A percentile compares a stretch with the other conserved stretches of the same genome.
Conservation (phyloP, 30 jellyfish, hydroid and myxozoan genomes). For the Pelagia noctiluca region DNA sequence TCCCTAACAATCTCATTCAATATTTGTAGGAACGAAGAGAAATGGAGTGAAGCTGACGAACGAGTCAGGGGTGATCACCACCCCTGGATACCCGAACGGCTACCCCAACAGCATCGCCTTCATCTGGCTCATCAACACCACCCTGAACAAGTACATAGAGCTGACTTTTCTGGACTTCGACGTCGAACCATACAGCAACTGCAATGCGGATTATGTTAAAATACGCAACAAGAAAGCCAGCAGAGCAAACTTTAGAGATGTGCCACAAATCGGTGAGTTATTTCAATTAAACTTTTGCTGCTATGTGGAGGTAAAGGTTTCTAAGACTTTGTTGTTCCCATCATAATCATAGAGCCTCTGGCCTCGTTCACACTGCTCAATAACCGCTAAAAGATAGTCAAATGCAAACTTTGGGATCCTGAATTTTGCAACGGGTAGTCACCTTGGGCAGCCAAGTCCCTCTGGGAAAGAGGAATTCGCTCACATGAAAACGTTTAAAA, state of each 20-base stretch:
- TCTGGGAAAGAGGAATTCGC: no score
- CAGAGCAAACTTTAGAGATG: constrained; percentile 55
- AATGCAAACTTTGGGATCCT: no score
- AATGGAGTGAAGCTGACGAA: constrained; percentile 57
- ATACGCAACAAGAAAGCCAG: constrained; percentile 65
- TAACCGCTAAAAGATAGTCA: no score
- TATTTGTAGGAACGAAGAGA: constrained; percentile 52
- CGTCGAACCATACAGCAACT: constrained; percentile 82
- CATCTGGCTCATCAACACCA: constrained; percentile 91
- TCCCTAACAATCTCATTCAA: no score
- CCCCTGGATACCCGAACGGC: constrained; percentile 84
- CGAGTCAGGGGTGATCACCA: constrained; percentile 74
- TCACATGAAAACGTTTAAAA: no score
- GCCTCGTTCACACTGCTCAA: no score
- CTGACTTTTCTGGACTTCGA: constrained; percentile 86
- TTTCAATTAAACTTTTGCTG: background rate
- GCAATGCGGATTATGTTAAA: constrained; percentile 86
- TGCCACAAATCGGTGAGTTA: constrained; percentile 91
- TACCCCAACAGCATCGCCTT: constrained; percentile 83
- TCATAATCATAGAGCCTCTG: no score
- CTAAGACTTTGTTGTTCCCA: no score
- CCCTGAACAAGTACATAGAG: constrained; percentile 72
- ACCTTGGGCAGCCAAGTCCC: no score
- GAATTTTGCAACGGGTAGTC: no score
- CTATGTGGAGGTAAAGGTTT: no score